Percentiles rank a stretch among this genome's conserved stretches.
Conservation (phyloP, 2,113 vertebrate species). For the Pithys albifrons region DNA sequence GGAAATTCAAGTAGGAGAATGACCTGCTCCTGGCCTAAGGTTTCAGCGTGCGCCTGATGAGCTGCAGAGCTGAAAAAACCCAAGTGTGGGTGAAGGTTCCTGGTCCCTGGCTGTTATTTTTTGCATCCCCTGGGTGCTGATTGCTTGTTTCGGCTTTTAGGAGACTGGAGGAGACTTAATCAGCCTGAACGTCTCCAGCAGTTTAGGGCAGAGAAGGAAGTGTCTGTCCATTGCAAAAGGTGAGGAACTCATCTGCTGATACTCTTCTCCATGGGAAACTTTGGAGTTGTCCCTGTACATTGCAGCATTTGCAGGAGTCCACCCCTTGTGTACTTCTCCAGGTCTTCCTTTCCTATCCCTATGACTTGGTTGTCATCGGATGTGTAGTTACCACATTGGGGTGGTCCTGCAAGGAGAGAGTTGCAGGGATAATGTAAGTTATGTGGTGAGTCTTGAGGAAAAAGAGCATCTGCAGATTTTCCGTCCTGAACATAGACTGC, state of each 20-base stretch:
- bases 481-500: background rate
- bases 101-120: background rate
- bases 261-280: background rate
- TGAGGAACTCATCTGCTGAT: background rate
- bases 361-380: background rate
- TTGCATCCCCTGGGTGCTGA: background rate
- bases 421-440: background rate
- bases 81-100: background rate
- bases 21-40: background rate
- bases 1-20: constrained; percentile 49
- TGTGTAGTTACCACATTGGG: background rate
- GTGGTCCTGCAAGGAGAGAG: background rate
- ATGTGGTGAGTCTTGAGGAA: background rate
- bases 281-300: rapidly evolving
- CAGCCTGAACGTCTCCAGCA: background rate
- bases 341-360: background rate
- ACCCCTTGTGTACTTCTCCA: background rate
- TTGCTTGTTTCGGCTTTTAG: background rate
- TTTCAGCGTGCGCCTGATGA: background rate
- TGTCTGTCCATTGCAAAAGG: background rate
- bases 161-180: background rate
- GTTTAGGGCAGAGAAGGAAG: background rate
- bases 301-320: background rate
- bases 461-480: background rate
- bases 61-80: constrained; percentile 3